Evolutionary conservation across 30 jellyfish, hydroid and myxozoan genomes (phyloP).

Genomic region (Turritopsis dohrnii): DNA sequence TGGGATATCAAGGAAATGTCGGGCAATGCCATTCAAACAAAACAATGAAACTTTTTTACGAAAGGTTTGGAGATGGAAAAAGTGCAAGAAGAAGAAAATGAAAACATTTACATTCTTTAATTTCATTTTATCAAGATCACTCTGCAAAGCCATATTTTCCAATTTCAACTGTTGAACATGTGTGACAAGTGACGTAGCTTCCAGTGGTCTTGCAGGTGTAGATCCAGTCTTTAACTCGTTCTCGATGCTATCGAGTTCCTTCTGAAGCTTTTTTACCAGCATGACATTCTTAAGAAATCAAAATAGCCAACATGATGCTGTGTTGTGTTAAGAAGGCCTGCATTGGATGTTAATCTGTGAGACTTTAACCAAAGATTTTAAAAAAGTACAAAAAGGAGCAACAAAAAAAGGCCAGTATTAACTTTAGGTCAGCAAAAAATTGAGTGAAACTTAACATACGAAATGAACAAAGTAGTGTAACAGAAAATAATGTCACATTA

Average conservation of each 20-base stretch:
- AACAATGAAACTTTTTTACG: neutral
- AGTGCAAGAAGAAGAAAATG: neutral
- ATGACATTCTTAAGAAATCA: neutral
- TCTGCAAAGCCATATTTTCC: neutral
- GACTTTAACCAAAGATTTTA: too few relatives aligned
- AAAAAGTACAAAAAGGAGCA: too few relatives aligned
- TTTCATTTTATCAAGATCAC: neutral
- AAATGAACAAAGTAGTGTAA: too few relatives aligned
- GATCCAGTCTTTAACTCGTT: neutral
- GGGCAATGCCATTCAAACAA: neutral
- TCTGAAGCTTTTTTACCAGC: neutral
- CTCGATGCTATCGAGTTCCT: neutral
- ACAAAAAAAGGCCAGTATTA: too few relatives aligned
- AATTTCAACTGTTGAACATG: neutral
- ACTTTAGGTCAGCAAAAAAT: too few relatives aligned
- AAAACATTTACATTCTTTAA: neutral
- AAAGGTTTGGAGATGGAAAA: neutral
- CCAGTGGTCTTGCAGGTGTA: neutral
- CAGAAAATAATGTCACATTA: too few relatives aligned
- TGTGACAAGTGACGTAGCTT: neutral
- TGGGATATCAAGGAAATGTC: too few relatives aligned
- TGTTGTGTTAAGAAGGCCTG: too few relatives aligned
- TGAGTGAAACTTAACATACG: too few relatives aligned
- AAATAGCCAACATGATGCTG: too few relatives aligned
- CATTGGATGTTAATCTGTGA: too few relatives aligned